Conservation (phyloP, 2,113 vertebrate species). For the Cinclus cinclus region DNA sequence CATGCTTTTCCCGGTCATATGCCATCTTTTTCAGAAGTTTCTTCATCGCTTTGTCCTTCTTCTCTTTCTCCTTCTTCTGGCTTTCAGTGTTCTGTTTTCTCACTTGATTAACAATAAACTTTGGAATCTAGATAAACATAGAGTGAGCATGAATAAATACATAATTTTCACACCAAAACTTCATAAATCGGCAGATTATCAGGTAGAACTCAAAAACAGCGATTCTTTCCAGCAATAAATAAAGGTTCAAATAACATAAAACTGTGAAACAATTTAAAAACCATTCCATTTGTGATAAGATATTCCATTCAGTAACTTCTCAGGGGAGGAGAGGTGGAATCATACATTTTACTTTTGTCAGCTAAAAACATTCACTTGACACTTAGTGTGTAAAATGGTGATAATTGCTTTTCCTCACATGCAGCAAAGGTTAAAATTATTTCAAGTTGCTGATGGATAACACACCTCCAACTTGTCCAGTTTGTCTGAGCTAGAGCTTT, state of each 20-base stretch:
- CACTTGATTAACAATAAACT: slow-evolving; percentile 93
- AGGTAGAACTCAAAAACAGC: neutral
- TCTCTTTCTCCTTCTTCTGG: slow-evolving; percentile 83
- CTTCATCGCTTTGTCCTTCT: slow-evolving; percentile 83
- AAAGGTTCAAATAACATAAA: neutral
- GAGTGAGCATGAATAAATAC: neutral
- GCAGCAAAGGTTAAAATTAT: neutral
- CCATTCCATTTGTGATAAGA: fast-evolving
- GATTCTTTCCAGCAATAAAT: neutral
- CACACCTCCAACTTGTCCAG: neutral
- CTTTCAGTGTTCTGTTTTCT: slow-evolving; percentile 88
- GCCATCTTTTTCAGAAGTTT: slow-evolving; percentile 96
- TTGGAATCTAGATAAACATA: slow-evolving; percentile 84
- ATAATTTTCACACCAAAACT: neutral
- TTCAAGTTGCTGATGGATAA: neutral
- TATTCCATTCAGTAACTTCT: neutral
- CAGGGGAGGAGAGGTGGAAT: neutral
- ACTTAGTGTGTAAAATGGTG: neutral
- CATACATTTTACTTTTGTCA: neutral
- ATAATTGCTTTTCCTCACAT: neutral
- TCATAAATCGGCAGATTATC: neutral
- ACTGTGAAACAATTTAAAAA: neutral
- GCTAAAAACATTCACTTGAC: neutral
- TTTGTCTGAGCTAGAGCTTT: neutral
- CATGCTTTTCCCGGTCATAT: slow-evolving; percentile 83